Base-by-base conservation (phyloP, 2,113 vertebrate species). In the Odocoileus virginianus region DNA sequence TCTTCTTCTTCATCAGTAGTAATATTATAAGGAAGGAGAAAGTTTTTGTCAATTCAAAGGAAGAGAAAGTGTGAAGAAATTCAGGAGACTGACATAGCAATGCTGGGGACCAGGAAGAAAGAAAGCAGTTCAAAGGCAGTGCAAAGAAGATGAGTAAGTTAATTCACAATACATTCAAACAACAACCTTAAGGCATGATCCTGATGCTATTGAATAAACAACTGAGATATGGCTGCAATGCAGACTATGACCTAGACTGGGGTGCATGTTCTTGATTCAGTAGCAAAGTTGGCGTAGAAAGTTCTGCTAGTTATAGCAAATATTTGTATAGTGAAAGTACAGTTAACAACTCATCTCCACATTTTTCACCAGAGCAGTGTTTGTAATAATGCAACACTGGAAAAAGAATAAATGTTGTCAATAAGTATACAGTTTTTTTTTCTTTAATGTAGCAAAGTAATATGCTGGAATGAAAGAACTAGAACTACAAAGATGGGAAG, bases 21-120 rank as follows among this genome's bases (percentile, higher is more conserved):
- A 36, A 55, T 54, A 52, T 23, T 43, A 25, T 81, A 33, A 93
- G 28, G n/a, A 61, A 90, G 15, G 55, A 94, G 11, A 86, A 83
- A 25, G n/a, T 11, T 87, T 47, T 21, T 83, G 87, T 87, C 78
- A 95, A n/a, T 93, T 52, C 93, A 23, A 57, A 95, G 60, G 91
- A 52, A 81, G 33, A 96, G 67, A 43, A 83, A 16, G 7, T 47
- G 16, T 85, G 23, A 97, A 76, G 40, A 27, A 17, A 11, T 45
- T 21, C 10, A 83, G 27, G 50, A 93, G 43, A 47, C 50, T 27
- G 7, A 45, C 43, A 55, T 6, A 3, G 33, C 40, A 43, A 50
- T 55, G 36, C 57, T 74, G 33, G 61, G 30, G 7, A 5, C 71
- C 40, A 45, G 14, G 23, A 60, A 61, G 25, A 36, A 36, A 36